Evolutionary conservation across 2,797 vertebrate species (phyloP), one percentile per base, ranked within the genome.

Genomic region (Denticeps clupeoides): DNA sequence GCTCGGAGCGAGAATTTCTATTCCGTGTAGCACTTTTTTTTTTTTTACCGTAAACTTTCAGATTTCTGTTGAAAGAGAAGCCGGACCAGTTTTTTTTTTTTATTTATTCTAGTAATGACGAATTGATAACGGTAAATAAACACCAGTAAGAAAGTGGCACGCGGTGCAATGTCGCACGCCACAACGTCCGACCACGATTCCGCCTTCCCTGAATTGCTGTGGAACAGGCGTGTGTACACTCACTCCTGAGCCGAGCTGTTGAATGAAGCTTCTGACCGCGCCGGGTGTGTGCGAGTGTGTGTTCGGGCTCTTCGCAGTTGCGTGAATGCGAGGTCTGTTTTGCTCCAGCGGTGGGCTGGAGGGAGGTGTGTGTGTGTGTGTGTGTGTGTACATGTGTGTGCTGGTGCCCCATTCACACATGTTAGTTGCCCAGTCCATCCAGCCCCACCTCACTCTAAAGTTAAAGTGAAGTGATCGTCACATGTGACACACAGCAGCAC

Each of bases 391-490:
- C 21, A 32, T 4, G 13, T 35, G 32, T 3, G 4, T 4, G 29
- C 31, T 35, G 22, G 38, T 55, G 53, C 28, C 24, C 26, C 53
- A 45, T 21, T 45, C 47, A 32, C 19, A 55, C 40, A 5, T 23
- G 35, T 5, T 33, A 38, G 13, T 21, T 53, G 46, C 8, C 16
- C 55, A 58, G 28, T 41, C 60, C 33, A 35, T 48, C 61, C 67
- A 23, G 67, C 67, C 50, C 68, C 24, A 63, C 69, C 55, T 70
- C 65, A 65, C 69, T 63, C 70, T 69, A n/a, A n/a, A n/a, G n/a
- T n/a, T n/a, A n/a, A n/a, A n/a, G n/a, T n/a, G n/a, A n/a, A n/a
- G n/a, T n/a, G n/a, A n/a, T n/a, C n/a, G n/a, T n/a, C n/a, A n/a
- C n/a, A n/a, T n/a, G n/a, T n/a, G n/a, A n/a, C n/a, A n/a, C n/a